Conservation (phyloP, 2,113 vertebrate species). For the Poeciliopsis occidentalis region DNA sequence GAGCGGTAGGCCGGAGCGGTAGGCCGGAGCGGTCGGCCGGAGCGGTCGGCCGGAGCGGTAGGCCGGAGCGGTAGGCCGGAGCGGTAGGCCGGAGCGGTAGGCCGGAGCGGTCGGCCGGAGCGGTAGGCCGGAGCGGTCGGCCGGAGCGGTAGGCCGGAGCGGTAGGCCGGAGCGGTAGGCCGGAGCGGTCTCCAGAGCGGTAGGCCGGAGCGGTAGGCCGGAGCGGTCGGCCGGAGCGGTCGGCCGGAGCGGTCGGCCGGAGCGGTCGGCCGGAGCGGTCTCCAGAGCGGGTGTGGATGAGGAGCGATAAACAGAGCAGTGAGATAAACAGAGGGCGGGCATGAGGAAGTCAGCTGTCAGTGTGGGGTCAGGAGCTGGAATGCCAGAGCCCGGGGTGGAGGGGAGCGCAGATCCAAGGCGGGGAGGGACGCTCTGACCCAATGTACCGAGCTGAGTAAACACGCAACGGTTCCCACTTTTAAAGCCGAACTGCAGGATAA, state of each 20-base stretch:
- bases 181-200: conserved; percentile 52
- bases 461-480: background rate
- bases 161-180: too few relatives aligned
- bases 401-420: conserved; percentile 27
- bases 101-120: conserved; percentile 8
- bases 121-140: conserved; percentile 20
- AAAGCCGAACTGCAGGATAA: background rate
- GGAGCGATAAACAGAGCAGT: conserved; percentile 69
- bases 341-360: conserved; percentile 83
- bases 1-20: too few relatives aligned
- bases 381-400: conserved; percentile 58
- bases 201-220: too few relatives aligned
- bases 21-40: conserved; percentile 1
- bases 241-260: background rate
- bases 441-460: background rate
- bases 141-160: too few relatives aligned
- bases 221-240: conserved; percentile 38
- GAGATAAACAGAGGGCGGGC: conserved; percentile 74
- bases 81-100: too few relatives aligned
- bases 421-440: conserved; percentile 30
- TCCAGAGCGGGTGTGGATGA: conserved; percentile 51
- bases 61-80: conserved; percentile 58
- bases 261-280: conserved; percentile 39
- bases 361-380: conserved; percentile 75
- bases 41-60: conserved; percentile 23